Base-by-base conservation (phyloP, 2,113 vertebrate genomes). In the Mustelus asterias region DNA sequence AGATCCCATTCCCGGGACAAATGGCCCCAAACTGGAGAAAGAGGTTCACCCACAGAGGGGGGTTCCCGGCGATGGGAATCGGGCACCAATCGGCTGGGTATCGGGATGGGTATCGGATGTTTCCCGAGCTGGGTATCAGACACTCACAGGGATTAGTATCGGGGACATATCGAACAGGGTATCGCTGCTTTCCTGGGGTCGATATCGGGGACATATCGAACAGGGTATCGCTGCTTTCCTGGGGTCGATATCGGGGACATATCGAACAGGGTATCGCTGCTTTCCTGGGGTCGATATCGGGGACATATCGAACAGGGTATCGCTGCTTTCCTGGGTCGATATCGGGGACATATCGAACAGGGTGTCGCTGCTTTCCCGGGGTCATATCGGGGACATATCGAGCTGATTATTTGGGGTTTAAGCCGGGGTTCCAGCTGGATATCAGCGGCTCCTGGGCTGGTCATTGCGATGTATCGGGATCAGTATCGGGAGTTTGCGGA, bases 261-360 rank as follows among this genome's bases (percentile, higher is more conserved):
- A 72, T 72, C 70, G 70, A 18, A 26, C 2, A 9, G 72, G 72
- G 29, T n/a, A 78, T 14, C 72, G 29, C 48, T 54, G 48, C 48
- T 54, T 54, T 78, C 9, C 29, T 4, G 76, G 11, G 13, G 11
- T 13, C 2, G 76, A 13, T 78, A 78, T 78, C 76, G 33, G 33
- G 2, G 72, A 26, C 20, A 10, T 72, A 72, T 72, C 70, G 70
- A 2, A 72, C 24, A 3, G 76, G 2, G 9, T 13, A 37, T 80
- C 72, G 26, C 24, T 11, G n/a, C 14, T 2, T 4, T 18, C n/a
- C n/a, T 0, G n/a, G 0, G 14, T 0, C n/a, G n/a, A 0, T 80
- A 80, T 80, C 78, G 78, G n/a, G 11, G n/a, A 72, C 1, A 7
- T 70, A 29, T 72, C 70, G 26, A 10, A 29, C 6, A 0, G 14